Evolutionary conservation across 2,113 vertebrate genomes (phyloP), one percentile per base, ranked within the genome.

Genomic region (Chloropsis hardwickii): DNA sequence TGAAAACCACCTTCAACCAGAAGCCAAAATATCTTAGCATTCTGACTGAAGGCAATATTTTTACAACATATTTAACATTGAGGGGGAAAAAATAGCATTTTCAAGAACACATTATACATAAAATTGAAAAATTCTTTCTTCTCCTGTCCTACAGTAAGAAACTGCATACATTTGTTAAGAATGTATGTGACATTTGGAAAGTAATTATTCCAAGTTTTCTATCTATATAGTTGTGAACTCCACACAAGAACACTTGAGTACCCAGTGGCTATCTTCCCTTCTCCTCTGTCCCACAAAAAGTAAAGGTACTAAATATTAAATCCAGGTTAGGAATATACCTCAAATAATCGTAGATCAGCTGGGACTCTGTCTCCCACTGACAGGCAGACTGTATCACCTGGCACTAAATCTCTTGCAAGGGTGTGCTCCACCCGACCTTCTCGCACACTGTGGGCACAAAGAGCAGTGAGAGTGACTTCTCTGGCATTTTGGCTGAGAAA

Each of bases 331-430:
- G 44, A 27, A 86, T 47, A 51, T 96, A 99, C 99, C 98, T 99
- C 99, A 58, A 99, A 99, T 20, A 99, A 97, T 1, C 99, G 98
- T 18, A 99, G 98, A 95, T 99, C 99, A 40, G 99, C 99, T 11
- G 99, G 99, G 92, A 99, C 99, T 93, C 99, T 98, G 97, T 99
- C 99, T 44, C 99, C 99, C 72, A 99, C 99, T 21, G 99, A 98
- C 62, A 99, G 96, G 95, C 98, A 99, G 61, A 99, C 99, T 1
- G 99, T 99, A 86, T 99, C 99, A 56, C 99, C 99, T 50, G 99
- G 99, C 76, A 99, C 99, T 89, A 99, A 98, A 51, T 99, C 99
- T 93, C 99, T 98, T 40, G 99, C 99, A 90, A 99, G 97, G 14
- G 99, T 98, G 77, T 99, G 98, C 79, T 99, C 98, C 98, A 99